Base-by-base conservation (phyloP, 1,140 invertebrate species). In the Arctopsyche grandis region DNA sequence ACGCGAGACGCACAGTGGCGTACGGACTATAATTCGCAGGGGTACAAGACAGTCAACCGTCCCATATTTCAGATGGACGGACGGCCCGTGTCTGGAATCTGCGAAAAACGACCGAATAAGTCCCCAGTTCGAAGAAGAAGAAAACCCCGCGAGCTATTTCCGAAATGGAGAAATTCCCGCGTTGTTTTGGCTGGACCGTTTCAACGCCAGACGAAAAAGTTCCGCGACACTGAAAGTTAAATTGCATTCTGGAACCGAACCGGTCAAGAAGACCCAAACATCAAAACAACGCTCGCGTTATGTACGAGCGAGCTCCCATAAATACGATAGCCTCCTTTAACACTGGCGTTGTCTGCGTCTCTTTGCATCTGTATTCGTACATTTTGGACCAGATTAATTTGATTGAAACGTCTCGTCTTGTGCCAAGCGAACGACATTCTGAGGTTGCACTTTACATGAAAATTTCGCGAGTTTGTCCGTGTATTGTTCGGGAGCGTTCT, bases 131-230 rank as follows among this genome's bases (percentile, higher is more conserved):
- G n/a, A n/a, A n/a, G 29, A 38, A 38, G 14, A 48, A 73, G n/a
- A 48, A 73, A 14, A 43, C 46, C 1, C 10, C 71, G 7, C 22
- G 22, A 74, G 46, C 26, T 70, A 74, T 52, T 74, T 74, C 71
- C 21, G 48, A 74, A 10, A 43, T n/a, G 14, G 44, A 56, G 48
- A 74, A 74, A 74, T 74, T 52, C 43, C 71, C 48, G 63, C 22
- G 12, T 46, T 29, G 48, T 70, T 70, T 16, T 26, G 69, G 26
- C 63, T 16, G 21, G 69, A 29, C 63, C 63, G 63, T 70, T 70
- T 70, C 26, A 26, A 3, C 24, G 38, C 69, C 26, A 70, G 69
- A 70, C 69, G 29, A 29, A 70, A 70, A 70, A 70, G 29, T 70
- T 16, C 29, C n/a, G 29, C 24, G 69, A 70, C 16, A 26, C 63